Evolutionary conservation across 2,797 vertebrate genomes (phyloP).

Genomic region (Kryptopterus vitreolus): DNA sequence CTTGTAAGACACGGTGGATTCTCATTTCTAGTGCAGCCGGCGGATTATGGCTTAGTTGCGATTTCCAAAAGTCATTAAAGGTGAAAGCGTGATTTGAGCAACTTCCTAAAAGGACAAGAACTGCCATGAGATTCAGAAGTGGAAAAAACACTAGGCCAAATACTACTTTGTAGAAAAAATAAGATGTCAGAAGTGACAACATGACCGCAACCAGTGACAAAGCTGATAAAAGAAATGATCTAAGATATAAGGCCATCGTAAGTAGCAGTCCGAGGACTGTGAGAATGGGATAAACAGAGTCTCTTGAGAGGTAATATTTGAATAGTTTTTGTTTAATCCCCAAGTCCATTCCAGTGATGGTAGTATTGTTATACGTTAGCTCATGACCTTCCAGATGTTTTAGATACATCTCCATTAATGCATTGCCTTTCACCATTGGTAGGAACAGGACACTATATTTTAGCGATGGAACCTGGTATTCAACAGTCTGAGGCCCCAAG

Average conservation of each 20-base stretch:
- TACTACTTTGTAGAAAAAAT: constrained; percentile 93
- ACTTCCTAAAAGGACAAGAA: constrained; percentile 86
- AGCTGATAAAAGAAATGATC: constrained; percentile 86
- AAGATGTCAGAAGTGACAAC: constrained; percentile 86
- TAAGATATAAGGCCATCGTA: constrained; percentile 87
- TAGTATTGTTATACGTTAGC: constrained; percentile 87
- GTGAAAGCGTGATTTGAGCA: constrained; percentile 91
- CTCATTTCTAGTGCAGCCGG: constrained; percentile 83
- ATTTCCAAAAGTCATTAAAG: constrained; percentile 91
- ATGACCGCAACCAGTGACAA: constrained; percentile 83
- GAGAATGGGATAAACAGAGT: constrained; percentile 87
- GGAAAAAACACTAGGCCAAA: constrained; percentile 93
- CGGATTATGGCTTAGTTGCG: constrained; percentile 87
- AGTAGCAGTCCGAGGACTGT: constrained; percentile 85
- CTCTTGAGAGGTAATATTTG: constrained; percentile 87
- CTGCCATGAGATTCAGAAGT: constrained; percentile 83
- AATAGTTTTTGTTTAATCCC: constrained; percentile 94
- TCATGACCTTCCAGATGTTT: constrained; percentile 82
- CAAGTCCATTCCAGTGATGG: constrained; percentile 94
- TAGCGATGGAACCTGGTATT: constrained; percentile 95
- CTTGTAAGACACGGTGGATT: constrained; percentile 89
- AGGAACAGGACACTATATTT: constrained; percentile 94
- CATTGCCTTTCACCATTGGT: constrained; percentile 84
- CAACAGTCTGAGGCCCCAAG: constrained; percentile 89
- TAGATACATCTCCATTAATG: constrained; percentile 92